Percentiles rank a stretch among this genome's conserved stretches.
Evolutionary conservation across 1,140 invertebrate genomes (phyloP).

Genomic region (Macrobrachium nipponense): DNA sequence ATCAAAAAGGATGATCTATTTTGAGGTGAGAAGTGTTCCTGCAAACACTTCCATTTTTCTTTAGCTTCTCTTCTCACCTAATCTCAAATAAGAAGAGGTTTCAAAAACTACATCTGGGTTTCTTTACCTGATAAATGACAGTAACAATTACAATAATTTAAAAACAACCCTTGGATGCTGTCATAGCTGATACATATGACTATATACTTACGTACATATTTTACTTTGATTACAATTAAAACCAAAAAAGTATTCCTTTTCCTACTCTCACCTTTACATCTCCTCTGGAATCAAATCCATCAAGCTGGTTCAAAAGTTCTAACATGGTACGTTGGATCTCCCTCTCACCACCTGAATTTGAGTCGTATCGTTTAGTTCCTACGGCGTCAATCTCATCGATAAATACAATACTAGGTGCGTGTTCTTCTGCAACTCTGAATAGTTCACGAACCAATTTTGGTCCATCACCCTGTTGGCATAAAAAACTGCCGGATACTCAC

Average conservation of each 20-base stretch:
- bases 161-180: too few species aligned
- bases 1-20: too few species aligned
- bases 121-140: too few species aligned
- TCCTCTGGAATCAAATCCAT: conserved; percentile 97
- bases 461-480: conserved; percentile 87
- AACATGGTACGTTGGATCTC: conserved; percentile 99
- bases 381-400: conserved; percentile 99
- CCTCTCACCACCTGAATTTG: conserved; percentile 98
- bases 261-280: conserved; percentile 84
- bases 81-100: not conserved
- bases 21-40: not conserved
- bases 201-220: not conserved
- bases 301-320: conserved; percentile 97
- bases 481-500: not conserved
- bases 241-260: not conserved
- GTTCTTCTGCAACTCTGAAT: conserved; percentile 98
- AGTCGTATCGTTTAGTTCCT: conserved; percentile 99
- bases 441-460: conserved; percentile 98
- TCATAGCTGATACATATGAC: not conserved
- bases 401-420: conserved; percentile 99
- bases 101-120: too few species aligned
- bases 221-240: not conserved
- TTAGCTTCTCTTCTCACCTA: too few species aligned
- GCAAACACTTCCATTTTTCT: not conserved
- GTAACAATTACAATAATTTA: too few species aligned